Percentiles rank a stretch among this genome's conserved stretches.
Evolutionary conservation across 2,113 vertebrate genomes (phyloP).

Genomic region (Toxotes chatareus): DNA sequence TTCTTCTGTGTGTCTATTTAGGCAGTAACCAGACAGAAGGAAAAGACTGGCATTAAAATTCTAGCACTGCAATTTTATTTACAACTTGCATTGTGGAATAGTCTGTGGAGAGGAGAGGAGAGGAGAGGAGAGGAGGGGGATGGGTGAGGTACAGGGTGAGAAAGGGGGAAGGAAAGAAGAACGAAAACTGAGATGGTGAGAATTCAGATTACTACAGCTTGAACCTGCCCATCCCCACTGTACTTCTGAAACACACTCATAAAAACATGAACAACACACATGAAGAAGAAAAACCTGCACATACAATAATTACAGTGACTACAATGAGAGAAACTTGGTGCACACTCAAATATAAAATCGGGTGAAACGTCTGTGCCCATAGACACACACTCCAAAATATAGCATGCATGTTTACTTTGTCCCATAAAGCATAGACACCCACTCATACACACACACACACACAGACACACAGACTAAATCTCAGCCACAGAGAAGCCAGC

Average conservation of each 20-base stretch:
- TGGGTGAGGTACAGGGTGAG: constrained; percentile 41
- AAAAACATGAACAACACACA: constrained; percentile 8
- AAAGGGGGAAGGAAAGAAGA: constrained; percentile 43
- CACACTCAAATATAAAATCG: constrained; percentile 4
- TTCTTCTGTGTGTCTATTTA: constrained; percentile 29
- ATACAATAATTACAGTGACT: not conserved
- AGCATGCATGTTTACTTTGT: not conserved
- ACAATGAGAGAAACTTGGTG: constrained; percentile 32
- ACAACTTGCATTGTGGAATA: constrained; percentile 50
- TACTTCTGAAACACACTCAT: constrained; percentile 15
- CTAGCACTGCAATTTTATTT: constrained; percentile 68
- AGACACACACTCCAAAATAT: constrained; percentile 14
- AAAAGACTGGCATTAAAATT: constrained; percentile 69
- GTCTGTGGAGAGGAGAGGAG: constrained; percentile 44
- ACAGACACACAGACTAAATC: constrained; percentile 51
- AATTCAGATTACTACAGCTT: constrained; percentile 63
- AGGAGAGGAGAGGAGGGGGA: constrained; percentile 55
- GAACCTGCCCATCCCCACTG: constrained; percentile 51
- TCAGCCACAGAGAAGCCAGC: constrained; percentile 70
- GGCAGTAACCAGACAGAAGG: constrained; percentile 49
- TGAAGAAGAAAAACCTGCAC: constrained; percentile 6
- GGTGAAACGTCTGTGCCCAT: constrained; percentile 1
- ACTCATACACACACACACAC: constrained; percentile 30
- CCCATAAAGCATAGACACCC: constrained; percentile 35
- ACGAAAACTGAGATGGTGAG: constrained; percentile 62